These are phyloP conservation scores for Pygmarrhopalites habei DNA, from an alignment of 1,140 invertebrate genomes.

Conservation along the genomic window DNA sequence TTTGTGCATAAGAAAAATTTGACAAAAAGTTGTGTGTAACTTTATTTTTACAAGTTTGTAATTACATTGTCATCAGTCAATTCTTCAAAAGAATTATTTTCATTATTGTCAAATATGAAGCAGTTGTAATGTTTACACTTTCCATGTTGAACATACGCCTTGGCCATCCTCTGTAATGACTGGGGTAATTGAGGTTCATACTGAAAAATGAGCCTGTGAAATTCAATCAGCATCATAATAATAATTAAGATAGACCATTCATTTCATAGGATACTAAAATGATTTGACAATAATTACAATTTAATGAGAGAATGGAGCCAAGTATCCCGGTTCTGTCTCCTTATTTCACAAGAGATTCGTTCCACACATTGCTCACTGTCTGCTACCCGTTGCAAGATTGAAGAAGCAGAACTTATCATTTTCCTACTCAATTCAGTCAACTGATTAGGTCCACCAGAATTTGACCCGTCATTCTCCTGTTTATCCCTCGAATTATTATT, in stretches of 20 bases:
- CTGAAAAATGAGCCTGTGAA: conserved; percentile 15
- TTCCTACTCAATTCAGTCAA: too few relatives aligned
- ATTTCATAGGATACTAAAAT: too few relatives aligned
- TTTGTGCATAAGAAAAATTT: too few relatives aligned
- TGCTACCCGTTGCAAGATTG: conserved; percentile 5
- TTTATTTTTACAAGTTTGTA: too few relatives aligned
- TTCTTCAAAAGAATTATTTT: too few relatives aligned
- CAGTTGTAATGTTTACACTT: background rate
- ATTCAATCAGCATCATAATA: too few relatives aligned
- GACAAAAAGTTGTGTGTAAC: too few relatives aligned
- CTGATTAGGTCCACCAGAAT: too few relatives aligned
- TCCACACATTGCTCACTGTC: conserved; percentile 26
- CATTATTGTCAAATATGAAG: background rate
- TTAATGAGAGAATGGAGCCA: conserved; percentile 13
- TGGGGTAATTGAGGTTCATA: conserved; percentile 13
- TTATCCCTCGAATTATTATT: too few relatives aligned
- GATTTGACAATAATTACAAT: conserved; percentile 10
- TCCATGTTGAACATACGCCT: conserved; percentile 10
- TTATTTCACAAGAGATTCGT: conserved; percentile 26
- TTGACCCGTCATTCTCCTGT: too few relatives aligned
- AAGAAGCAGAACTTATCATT: background rate
- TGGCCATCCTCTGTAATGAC: conserved; percentile 14
- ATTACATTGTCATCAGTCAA: too few relatives aligned
- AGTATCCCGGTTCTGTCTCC: conserved; percentile 3
- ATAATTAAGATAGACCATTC: too few relatives aligned